Percentiles rank a stretch among this genome's conserved stretches.
Evolutionary conservation across 2,888 invertebrate species (phyloP).

Genomic region (Desoria tigrina): DNA sequence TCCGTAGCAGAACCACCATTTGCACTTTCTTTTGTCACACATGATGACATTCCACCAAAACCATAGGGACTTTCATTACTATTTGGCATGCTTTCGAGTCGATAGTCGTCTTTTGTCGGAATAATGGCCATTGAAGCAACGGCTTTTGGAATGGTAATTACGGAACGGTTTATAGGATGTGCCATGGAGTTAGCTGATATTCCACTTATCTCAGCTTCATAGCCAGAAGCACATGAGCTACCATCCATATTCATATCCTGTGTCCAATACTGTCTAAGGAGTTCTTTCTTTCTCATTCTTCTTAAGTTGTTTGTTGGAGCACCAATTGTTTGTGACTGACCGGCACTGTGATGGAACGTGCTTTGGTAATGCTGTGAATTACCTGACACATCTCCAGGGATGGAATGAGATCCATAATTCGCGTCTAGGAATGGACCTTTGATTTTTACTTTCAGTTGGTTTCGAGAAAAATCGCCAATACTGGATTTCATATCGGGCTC

Average conservation of each 20-base stretch:
- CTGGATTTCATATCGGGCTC: not conserved
- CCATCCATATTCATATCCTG: conserved; percentile 85
- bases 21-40: not conserved
- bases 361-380: conserved; percentile 7
- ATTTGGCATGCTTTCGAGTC: conserved; percentile 30
- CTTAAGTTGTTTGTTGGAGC: conserved; percentile 60
- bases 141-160: conserved; percentile 82
- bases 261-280: conserved; percentile 80
- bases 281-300: conserved; percentile 85
- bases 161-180: conserved; percentile 66
- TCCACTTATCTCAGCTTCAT: conserved; percentile 52
- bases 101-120: conserved; percentile 79
- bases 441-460: conserved; percentile 85
- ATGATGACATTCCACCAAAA: conserved; percentile 4
- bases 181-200: conserved; percentile 59
- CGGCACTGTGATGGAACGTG: conserved; percentile 12
- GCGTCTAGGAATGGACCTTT: conserved; percentile 62
- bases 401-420: conserved; percentile 61
- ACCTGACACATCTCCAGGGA: conserved; percentile 17
- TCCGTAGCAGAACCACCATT: conserved; percentile 23
- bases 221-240: conserved; percentile 59
- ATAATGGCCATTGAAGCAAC: conserved; percentile 85
- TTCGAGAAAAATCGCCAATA: conserved; percentile 66
- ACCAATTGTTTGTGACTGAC: conserved; percentile 4
- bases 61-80: not conserved